phyloP scores from a whole-genome alignment of 53 echinoderm and acorn worm genomes.

The Echinometra lucunter region DNA sequence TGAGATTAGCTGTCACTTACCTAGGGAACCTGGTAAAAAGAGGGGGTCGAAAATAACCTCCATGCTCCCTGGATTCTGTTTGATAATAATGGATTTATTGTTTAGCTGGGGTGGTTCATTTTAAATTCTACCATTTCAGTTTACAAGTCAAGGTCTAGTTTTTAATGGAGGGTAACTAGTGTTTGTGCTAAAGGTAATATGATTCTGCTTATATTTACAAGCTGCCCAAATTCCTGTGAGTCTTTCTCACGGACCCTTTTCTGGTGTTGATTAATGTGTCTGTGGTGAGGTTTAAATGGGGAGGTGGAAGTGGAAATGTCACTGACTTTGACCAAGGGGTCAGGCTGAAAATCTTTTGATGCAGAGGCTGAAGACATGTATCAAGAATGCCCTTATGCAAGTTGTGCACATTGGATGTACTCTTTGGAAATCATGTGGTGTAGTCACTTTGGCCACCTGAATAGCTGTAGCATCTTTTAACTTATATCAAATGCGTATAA shows the following conservation, averaged over 20 bases:
- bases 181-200: slow-evolving; percentile 42
- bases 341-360: not conserved
- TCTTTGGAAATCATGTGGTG: no score
- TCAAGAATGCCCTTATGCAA: no score
- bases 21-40: not conserved
- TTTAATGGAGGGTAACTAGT: slow-evolving; percentile 25
- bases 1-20: slow-evolving; percentile 49
- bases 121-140: not conserved
- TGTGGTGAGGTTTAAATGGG: not conserved
- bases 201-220: slow-evolving; percentile 35
- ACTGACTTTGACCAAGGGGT: slow-evolving; percentile 13
- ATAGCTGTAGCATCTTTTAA: no score
- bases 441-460: no score
- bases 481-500: no score
- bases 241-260: not conserved
- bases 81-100: slow-evolving; percentile 48
- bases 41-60: not conserved
- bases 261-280: not conserved
- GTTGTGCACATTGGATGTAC: no score
- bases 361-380: not conserved
- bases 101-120: slow-evolving; percentile 38
- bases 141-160: slow-evolving; percentile 38
- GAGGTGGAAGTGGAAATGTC: no score
- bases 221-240: slow-evolving; percentile 26
- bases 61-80: not conserved